Conservation (phyloP, 2,888 invertebrate genomes). For the Himalopsyche tibetana region DNA sequence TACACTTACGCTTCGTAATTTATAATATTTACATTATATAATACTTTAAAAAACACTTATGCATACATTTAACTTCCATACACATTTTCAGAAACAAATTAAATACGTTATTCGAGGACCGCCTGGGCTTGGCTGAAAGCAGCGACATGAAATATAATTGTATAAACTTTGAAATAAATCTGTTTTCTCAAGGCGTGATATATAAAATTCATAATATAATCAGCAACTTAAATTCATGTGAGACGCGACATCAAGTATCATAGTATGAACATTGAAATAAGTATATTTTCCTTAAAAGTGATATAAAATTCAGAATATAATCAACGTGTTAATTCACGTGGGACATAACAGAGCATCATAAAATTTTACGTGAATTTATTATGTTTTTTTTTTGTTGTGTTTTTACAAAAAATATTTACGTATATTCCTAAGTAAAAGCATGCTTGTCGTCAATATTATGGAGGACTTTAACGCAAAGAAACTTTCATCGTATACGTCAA, state of each 20-base stretch:
- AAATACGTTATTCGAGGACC: no score
- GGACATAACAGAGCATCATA: background rate
- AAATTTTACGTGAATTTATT: background rate
- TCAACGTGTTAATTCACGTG: background rate
- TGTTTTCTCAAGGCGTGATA: background rate
- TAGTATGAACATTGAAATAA: background rate
- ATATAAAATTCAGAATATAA: background rate
- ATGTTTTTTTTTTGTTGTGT: background rate
- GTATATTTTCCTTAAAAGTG: no score
- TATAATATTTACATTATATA: no score
- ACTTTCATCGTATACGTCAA: constrained; percentile 23
- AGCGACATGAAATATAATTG: no score
- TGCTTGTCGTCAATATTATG: constrained; percentile 12
- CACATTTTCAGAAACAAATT: no score
- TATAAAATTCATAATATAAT: background rate
- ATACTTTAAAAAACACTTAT: no score
- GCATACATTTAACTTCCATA: no score
- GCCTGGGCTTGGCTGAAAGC: no score
- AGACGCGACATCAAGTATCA: background rate
- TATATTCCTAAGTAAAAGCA: background rate
- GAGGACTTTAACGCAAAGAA: constrained; percentile 4
- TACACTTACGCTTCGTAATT: no score
- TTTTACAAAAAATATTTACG: background rate
- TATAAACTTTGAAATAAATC: no score
- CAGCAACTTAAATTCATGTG: background rate